phyloP scores from a whole-genome alignment of 2,797 vertebrate genomes.

The Sebastes kiyomatsui region DNA sequence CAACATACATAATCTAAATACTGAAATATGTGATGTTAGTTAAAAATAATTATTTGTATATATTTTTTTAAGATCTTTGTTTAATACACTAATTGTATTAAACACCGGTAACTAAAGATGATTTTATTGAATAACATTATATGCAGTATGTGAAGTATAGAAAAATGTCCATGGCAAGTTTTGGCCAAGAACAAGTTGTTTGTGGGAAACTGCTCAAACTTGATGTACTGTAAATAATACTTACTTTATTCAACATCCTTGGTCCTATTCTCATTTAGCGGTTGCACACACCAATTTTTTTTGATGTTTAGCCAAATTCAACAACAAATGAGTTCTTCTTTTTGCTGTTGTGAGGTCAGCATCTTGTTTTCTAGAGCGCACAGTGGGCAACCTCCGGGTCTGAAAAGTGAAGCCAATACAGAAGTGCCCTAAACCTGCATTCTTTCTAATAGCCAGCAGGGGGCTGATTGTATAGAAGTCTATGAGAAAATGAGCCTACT shows the following conservation, averaged over 20 bases:
- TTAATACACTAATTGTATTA: neutral
- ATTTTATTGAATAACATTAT: neutral
- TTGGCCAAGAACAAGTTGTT: neutral
- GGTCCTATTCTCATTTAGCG: neutral
- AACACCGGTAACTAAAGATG: neutral
- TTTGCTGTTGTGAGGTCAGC: neutral
- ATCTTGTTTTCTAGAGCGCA: neutral
- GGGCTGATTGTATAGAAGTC: no score
- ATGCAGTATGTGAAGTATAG: neutral
- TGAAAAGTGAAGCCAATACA: no score
- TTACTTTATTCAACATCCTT: neutral
- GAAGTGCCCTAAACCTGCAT: neutral
- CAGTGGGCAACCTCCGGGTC: no score
- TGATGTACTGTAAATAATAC: no score
- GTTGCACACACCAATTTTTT: neutral
- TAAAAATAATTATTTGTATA: neutral
- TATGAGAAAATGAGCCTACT: no score
- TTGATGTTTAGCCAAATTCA: neutral
- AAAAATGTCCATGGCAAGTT: neutral
- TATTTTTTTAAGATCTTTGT: neutral
- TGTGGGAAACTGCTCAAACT: neutral
- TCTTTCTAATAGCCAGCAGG: neutral
- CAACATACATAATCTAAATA: neutral
- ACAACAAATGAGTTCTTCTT: neutral
- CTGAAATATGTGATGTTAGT: neutral